phyloP scores from a whole-genome alignment of 2,888 invertebrate genomes.

The Calliopum simillimum region DNA sequence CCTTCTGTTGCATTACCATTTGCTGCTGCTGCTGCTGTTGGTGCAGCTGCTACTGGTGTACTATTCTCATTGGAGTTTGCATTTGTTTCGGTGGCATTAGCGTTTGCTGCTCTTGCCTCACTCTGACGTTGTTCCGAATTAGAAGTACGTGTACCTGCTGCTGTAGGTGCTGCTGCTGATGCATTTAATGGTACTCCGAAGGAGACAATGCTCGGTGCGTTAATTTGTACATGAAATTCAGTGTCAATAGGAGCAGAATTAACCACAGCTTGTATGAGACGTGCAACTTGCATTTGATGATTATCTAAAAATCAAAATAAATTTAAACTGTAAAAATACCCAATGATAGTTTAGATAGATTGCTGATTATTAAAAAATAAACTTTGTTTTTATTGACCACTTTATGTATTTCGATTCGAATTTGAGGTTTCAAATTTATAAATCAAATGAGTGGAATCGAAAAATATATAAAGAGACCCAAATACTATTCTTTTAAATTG shows the following conservation, averaged over 20 bases:
- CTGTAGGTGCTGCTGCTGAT: constrained; percentile 72
- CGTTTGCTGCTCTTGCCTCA: constrained; percentile 64
- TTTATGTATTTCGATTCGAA: not conserved
- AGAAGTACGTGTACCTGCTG: constrained; percentile 61
- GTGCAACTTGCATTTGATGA: constrained; percentile 63
- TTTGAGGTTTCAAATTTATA: too few relatives aligned
- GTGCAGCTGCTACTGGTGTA: not conserved
- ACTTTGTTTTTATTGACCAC: too few relatives aligned
- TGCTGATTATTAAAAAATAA: too few relatives aligned
- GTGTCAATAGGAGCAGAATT: constrained; percentile 63
- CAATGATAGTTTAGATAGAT: too few relatives aligned
- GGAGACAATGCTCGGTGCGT: constrained; percentile 62
- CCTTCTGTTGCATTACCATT: constrained; percentile 2
- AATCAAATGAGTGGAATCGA: too few relatives aligned
- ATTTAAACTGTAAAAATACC: constrained; percentile 8
- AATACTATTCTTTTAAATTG: too few relatives aligned
- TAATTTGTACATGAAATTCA: constrained; percentile 65
- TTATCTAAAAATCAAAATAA: constrained; percentile 52
- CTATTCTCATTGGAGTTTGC: constrained; percentile 37
- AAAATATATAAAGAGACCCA: too few relatives aligned
- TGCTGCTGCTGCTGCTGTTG: constrained; percentile 14
- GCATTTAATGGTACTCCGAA: constrained; percentile 66
- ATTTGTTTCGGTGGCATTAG: constrained; percentile 67
- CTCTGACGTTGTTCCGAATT: constrained; percentile 39
- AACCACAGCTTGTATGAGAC: constrained; percentile 65